Conservation (phyloP, 2,888 invertebrate species). For the Bedellia somnulentella region DNA sequence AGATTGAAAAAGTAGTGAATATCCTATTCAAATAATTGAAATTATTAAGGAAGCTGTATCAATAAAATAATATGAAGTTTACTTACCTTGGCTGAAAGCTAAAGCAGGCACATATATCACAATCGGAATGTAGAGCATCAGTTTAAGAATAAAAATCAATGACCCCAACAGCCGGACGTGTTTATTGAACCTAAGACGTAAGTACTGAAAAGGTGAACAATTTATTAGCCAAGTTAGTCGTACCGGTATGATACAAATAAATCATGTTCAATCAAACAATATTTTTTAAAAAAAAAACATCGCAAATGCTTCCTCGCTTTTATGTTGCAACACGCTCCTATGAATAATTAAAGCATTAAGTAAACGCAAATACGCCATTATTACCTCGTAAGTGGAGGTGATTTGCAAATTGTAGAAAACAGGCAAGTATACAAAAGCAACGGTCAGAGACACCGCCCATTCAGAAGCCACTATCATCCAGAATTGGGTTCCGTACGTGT, state of each 20-base stretch:
- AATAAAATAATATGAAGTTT: constrained; percentile 1
- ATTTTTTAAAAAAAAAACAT: too few species aligned
- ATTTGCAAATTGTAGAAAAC: constrained; percentile 75
- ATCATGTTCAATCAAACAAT: too few species aligned
- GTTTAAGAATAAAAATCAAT: constrained; percentile 70
- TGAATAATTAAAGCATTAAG: too few species aligned
- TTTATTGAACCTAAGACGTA: constrained; percentile 67
- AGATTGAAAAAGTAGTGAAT: too few species aligned
- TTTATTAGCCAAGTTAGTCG: constrained; percentile 2
- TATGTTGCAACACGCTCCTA: too few species aligned
- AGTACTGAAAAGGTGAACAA: constrained; percentile 58
- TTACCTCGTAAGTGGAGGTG: constrained; percentile 75
- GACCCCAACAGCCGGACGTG: constrained; percentile 70
- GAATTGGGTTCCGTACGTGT: constrained; percentile 73
- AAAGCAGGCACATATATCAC: constrained; percentile 87
- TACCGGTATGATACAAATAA: too few species aligned
- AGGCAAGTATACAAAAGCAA: constrained; percentile 68
- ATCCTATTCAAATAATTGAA: too few species aligned
- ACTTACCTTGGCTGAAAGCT: constrained; percentile 77
- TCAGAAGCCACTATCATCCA: constrained; percentile 69
- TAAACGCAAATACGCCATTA: constrained; percentile 1
- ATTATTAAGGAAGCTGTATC: too few species aligned
- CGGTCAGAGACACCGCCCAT: constrained; percentile 66
- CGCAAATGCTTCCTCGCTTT: too few species aligned
- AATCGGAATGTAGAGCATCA: constrained; percentile 78